These are phyloP conservation scores for Ameiurus melas DNA, from an alignment of 2,113 vertebrate genomes.

Conservation along the genomic window DNA sequence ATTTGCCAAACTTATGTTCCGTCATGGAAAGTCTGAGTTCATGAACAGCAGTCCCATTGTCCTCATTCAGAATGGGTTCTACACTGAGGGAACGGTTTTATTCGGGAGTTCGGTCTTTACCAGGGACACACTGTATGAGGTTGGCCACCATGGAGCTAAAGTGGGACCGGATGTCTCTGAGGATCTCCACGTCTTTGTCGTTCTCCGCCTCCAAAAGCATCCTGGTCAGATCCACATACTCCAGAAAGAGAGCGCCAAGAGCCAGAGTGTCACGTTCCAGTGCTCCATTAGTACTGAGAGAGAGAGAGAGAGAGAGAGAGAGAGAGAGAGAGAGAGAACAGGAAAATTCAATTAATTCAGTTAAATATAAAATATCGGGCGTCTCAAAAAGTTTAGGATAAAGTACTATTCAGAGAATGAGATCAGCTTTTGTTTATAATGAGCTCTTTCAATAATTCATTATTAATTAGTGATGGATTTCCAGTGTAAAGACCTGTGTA, in stretches of 20 bases:
- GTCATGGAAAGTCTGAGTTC: not conserved
- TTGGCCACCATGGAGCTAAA: slow-evolving; percentile 98
- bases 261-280: slow-evolving; percentile 92
- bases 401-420: not conserved
- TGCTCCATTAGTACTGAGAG: slow-evolving; percentile 92
- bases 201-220: slow-evolving; percentile 98
- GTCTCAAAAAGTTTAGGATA: not conserved
- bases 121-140: slow-evolving; percentile 95
- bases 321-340: slow-evolving; percentile 5
- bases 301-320: slow-evolving; percentile 30
- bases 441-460: not conserved
- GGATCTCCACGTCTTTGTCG: slow-evolving; percentile 89
- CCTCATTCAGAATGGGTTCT: not conserved
- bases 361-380: not conserved
- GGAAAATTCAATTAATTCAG: not conserved
- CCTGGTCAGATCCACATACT: slow-evolving; percentile 95
- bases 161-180: slow-evolving; percentile 96
- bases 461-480: not conserved
- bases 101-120: slow-evolving; percentile 59
- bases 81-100: not conserved
- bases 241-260: slow-evolving; percentile 92
- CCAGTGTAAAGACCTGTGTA: not conserved
- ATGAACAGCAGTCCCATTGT: not conserved
- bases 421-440: not conserved
- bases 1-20: not conserved